Base-by-base conservation (phyloP, 2,888 invertebrate species). In the Vesta saturnalis region DNA sequence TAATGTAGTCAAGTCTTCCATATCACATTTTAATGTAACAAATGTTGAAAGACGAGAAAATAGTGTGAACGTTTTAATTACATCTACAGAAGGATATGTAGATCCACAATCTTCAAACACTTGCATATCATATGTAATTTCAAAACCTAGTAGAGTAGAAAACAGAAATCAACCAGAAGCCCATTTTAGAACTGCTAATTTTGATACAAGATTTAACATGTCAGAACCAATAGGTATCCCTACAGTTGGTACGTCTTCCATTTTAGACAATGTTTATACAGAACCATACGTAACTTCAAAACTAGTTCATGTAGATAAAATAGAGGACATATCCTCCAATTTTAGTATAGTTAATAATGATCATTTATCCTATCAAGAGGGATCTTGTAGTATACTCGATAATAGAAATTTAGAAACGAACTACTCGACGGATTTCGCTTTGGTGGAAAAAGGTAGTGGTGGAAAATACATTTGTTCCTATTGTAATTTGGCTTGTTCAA, bases 401-500 rank as follows among this genome's bases (percentile, higher is more conserved):
- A 15, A 6, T 16, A 60, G 52, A 58, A 39, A 12, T 58, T 39
- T 39, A 39, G 67, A 74, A 61, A 73, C 76, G 52, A 77, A 74
- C 30, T 60, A 75, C 35, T 18, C 58, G 39, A 22, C 54, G 8
- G 61, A 55, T n/a, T 14, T 69, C 62, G 62, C 76, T 75, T 69
- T 73, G 18, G 70, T 77, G 4, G 78, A 81, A 62, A 83, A 83
- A 69, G 74, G 79, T 59, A 63, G 77, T 4, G 81, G 79, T 71
- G 94, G 92, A 60, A 92, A 93, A 76, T 91, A 95, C 85, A 89
- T 93, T 74, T 96, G 96, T 82, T 91, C 92, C 10, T 95, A 93
- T 83, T 96, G 96, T 86, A 93, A 92, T 83, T 86, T 95, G 82
- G 91, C 91, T 74, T 96, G 95, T 86, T 93, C 95, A 78, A 96